phyloP scores from a whole-genome alignment of 2,888 invertebrate species.

The Yponomeuta plumbellus region DNA sequence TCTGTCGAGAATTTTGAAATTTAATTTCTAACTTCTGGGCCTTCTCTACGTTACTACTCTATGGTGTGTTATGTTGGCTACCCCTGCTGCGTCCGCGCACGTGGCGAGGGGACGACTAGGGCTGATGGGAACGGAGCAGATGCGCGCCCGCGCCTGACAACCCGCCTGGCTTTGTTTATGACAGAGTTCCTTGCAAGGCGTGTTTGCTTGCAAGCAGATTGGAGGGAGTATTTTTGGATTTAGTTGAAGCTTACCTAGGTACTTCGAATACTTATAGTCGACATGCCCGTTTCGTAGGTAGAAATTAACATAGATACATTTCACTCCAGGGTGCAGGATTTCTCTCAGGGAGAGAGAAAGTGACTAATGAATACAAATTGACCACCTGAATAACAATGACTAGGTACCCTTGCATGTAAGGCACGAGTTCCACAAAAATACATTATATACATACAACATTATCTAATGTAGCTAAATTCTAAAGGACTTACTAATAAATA shows the following conservation, averaged over 20 bases:
- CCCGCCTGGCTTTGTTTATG: slow-evolving; percentile 26
- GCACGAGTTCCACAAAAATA: no score
- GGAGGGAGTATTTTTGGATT: neutral
- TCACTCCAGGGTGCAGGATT: no score
- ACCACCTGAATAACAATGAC: no score
- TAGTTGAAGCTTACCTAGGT: neutral
- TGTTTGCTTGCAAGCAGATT: neutral
- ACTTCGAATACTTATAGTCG: neutral
- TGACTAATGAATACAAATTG: no score
- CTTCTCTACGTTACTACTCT: neutral
- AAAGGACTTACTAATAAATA: no score
- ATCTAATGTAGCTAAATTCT: no score
- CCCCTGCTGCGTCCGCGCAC: slow-evolving; percentile 67
- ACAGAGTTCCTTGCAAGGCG: slow-evolving; percentile 37
- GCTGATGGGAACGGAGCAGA: slow-evolving; percentile 46
- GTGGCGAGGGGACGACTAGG: slow-evolving; percentile 52
- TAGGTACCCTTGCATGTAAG: no score
- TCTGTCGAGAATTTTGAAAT: no score
- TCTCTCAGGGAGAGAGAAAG: no score
- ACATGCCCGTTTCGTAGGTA: no score
- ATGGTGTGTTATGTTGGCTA: slow-evolving; percentile 33
- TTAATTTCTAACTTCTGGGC: neutral
- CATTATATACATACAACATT: no score
- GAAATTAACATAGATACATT: no score
- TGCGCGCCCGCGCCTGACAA: slow-evolving; percentile 32